phyloP scores from a whole-genome alignment of 1,140 invertebrate species.

The Ditylenchus dipsaci region DNA sequence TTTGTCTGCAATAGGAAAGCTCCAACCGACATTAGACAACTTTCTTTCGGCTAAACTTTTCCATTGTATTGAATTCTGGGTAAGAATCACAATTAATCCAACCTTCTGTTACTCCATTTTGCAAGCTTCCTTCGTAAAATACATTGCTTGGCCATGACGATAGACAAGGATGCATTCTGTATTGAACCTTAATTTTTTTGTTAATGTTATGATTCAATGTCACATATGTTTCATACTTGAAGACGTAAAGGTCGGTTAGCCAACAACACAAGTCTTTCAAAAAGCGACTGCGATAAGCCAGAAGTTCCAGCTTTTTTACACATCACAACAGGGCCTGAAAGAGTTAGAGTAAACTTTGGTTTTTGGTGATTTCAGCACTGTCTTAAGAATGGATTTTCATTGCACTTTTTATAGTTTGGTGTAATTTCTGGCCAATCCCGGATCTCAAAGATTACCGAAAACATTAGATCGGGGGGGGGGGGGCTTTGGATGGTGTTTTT shows the following conservation, averaged over 20 bases:
- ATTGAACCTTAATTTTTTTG: constrained; percentile 68
- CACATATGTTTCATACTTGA: constrained; percentile 60
- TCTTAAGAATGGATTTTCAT: too few species aligned
- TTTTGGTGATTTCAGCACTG: too few species aligned
- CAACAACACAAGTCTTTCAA: constrained; percentile 90
- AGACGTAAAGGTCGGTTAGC: constrained; percentile 88
- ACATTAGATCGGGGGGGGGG: too few species aligned
- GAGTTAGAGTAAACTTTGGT: too few species aligned
- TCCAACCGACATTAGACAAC: constrained; percentile 86
- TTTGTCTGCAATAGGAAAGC: constrained; percentile 89
- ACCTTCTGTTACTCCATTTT: constrained; percentile 92
- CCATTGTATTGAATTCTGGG: neutral
- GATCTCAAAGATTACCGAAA: too few species aligned
- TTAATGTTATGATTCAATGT: too few species aligned
- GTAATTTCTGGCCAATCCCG: too few species aligned
- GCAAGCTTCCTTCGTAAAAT: constrained; percentile 96
- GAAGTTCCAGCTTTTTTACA: constrained; percentile 96
- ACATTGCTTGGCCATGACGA: constrained; percentile 97
- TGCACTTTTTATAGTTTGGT: too few species aligned
- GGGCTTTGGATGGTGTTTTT: too few species aligned
- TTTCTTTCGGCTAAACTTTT: constrained; percentile 74
- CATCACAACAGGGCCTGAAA: constrained; percentile 70
- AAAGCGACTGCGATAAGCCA: constrained; percentile 91
- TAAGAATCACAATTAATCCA: neutral
- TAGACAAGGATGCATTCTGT: constrained; percentile 91